These are phyloP conservation scores for Melanerpes aurifrons DNA, from an alignment of 2,113 vertebrate genomes.

Conservation along the genomic window DNA sequence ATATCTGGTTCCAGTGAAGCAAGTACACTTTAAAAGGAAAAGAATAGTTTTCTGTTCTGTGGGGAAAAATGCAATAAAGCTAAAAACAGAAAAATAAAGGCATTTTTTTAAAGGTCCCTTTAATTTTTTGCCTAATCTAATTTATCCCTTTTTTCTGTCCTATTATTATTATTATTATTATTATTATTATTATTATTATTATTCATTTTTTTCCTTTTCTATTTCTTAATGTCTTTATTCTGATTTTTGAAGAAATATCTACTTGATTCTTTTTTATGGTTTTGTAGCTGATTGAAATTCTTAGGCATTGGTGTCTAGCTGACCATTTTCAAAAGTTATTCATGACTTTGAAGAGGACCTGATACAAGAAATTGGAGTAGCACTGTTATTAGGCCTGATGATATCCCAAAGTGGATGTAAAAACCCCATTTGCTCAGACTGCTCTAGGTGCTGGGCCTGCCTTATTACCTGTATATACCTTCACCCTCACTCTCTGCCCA, in stretches of 20 bases:
- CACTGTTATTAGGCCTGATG: neutral
- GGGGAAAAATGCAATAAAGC: neutral
- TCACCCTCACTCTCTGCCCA: neutral
- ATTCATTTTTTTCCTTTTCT: neutral
- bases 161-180: too few species aligned
- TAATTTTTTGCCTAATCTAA: neutral
- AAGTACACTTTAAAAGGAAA: neutral
- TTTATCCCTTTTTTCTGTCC: neutral
- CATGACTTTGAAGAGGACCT: neutral
- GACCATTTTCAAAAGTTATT: neutral
- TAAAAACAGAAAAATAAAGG: neutral
- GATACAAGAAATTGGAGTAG: neutral
- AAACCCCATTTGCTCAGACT: neutral
- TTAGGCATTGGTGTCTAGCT: neutral
- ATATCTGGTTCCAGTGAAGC: neutral
- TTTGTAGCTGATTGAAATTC: neutral
- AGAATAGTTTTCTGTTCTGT: neutral
- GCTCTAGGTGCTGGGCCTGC: neutral
- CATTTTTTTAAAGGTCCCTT: neutral
- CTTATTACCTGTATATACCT: neutral
- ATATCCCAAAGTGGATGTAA: neutral
- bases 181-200: too few species aligned
- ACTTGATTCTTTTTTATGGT: neutral
- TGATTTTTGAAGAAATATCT: neutral
- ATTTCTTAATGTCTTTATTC: neutral